These are phyloP conservation scores for Crotalus helleri DNA, from an alignment of 2,113 vertebrate genomes.

Conservation along the genomic window DNA sequence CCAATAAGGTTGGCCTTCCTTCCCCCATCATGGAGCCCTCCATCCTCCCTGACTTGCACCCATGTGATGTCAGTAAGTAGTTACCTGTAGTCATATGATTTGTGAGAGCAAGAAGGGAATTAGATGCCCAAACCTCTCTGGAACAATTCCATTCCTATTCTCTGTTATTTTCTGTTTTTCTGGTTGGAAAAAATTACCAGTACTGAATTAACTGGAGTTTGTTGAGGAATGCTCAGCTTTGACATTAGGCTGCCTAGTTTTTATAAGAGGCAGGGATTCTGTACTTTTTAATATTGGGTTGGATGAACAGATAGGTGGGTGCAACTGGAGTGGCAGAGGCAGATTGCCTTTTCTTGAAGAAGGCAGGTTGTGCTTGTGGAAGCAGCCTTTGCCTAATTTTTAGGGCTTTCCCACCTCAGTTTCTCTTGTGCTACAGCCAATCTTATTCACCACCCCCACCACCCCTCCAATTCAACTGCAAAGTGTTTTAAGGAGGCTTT, in stretches of 20 bases:
- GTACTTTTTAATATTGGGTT: neutral
- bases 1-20: conserved; percentile 71
- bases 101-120: conserved; percentile 24
- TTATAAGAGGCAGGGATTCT: no score
- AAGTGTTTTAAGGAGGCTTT: neutral
- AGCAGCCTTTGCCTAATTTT: neutral
- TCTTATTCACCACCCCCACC: neutral
- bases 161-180: no score
- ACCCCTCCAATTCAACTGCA: neutral
- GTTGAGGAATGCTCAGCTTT: no score
- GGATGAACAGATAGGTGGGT: neutral
- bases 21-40: conserved; percentile 74
- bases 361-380: neutral
- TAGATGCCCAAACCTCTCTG: conserved; percentile 6
- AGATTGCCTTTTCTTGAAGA: neutral
- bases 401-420: neutral
- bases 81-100: neutral
- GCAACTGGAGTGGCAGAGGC: neutral
- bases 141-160: neutral
- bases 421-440: neutral
- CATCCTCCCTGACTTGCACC: conserved; percentile 75
- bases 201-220: no score
- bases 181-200: neutral
- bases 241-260: no score
- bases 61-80: conserved; percentile 83